Evolutionary conservation across 2,113 vertebrate genomes (phyloP).

Genomic region (Apteryx owenii): DNA sequence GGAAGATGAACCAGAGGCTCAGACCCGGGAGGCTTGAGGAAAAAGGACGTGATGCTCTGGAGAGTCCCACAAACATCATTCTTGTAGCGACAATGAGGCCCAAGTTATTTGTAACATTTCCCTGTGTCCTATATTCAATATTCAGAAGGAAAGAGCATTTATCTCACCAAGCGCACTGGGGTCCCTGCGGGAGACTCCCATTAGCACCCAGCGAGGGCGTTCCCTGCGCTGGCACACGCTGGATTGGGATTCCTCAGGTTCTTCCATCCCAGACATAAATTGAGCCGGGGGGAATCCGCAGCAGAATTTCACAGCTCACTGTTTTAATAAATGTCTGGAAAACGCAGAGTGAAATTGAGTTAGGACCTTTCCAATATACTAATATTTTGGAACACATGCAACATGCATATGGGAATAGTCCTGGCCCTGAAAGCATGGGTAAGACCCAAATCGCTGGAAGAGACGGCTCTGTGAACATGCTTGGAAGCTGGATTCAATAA

Average conservation of each 20-base stretch:
- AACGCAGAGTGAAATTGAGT: neutral
- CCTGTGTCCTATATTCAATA: neutral
- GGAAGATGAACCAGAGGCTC: neutral
- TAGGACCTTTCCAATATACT: conserved; percentile 13
- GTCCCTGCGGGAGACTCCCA: fast-evolving
- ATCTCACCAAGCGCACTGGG: neutral
- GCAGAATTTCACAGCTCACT: conserved; percentile 39
- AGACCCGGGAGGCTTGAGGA: fast-evolving
- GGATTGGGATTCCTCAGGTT: neutral
- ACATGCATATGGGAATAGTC: neutral
- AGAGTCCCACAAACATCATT: neutral
- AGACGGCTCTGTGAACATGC: neutral
- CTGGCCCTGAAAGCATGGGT: conserved; percentile 1
- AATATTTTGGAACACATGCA: conserved; percentile 28
- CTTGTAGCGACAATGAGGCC: neutral
- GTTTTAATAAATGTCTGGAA: conserved; percentile 39
- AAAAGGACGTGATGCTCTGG: neutral
- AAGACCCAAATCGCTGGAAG: neutral
- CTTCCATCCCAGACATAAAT: neutral
- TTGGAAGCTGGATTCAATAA: conserved; percentile 5
- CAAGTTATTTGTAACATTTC: neutral
- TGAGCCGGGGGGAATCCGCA: neutral
- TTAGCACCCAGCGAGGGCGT: neutral
- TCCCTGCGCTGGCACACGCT: fast-evolving
- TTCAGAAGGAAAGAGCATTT: neutral